These are phyloP conservation scores for Coptotermes formosanus DNA, from an alignment of 1,140 invertebrate species.

Conservation along the genomic window DNA sequence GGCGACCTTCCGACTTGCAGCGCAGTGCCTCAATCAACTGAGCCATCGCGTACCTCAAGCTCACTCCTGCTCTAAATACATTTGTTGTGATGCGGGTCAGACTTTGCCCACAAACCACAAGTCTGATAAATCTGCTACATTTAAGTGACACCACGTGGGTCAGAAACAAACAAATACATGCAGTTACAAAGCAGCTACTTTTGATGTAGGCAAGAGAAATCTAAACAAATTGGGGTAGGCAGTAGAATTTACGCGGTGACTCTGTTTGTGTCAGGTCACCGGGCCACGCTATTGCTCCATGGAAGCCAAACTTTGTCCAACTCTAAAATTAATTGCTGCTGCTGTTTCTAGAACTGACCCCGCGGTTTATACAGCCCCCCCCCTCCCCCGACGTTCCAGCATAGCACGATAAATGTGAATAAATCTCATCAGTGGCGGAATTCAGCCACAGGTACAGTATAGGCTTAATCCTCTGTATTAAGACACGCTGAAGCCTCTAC, in stretches of 20 bases:
- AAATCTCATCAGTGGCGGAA: background rate
- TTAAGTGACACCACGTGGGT: background rate
- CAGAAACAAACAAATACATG: background rate
- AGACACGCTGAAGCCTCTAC: background rate
- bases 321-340: slow-evolving; percentile 3
- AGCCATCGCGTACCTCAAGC: too few species aligned
- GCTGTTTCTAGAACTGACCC: background rate
- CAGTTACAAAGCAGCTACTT: background rate
- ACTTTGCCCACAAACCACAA: too few species aligned
- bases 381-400: too few species aligned
- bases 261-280: slow-evolving; percentile 2
- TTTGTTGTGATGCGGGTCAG: too few species aligned
- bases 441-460: background rate
- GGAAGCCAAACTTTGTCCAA: slow-evolving; percentile 14
- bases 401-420: background rate
- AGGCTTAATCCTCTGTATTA: background rate
- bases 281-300: background rate
- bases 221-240: background rate
- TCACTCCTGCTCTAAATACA: too few species aligned
- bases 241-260: background rate
- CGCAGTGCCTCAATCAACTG: too few species aligned
- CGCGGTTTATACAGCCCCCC: background rate
- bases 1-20: too few species aligned
- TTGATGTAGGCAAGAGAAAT: background rate
- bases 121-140: background rate